Evolutionary conservation across 2,113 vertebrate genomes (phyloP).

Genomic region (Asarcornis scutulata): DNA sequence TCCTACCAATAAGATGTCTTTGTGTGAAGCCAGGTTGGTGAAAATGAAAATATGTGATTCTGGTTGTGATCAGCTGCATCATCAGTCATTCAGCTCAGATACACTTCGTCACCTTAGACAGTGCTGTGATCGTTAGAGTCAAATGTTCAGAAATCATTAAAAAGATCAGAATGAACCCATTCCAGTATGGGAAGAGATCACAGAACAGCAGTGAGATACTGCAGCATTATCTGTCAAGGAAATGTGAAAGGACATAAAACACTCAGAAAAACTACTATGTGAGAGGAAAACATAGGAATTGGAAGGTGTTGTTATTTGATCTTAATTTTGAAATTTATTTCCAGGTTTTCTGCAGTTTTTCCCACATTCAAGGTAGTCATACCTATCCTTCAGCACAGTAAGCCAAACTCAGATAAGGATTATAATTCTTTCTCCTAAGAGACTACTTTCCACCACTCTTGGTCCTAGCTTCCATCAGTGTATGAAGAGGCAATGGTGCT

Average conservation of each 20-base stretch:
- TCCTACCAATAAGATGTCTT: not conserved
- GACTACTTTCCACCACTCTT: not conserved
- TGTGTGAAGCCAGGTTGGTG: not conserved
- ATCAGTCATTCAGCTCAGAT: not conserved
- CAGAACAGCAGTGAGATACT: not conserved
- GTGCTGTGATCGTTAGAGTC: not conserved
- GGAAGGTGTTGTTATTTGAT: not conserved
- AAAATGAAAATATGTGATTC: not conserved
- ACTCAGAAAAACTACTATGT: not conserved
- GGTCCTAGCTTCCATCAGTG: not conserved
- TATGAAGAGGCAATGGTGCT: not conserved
- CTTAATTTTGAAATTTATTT: not conserved
- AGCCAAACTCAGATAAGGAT: not conserved
- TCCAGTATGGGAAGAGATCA: not conserved
- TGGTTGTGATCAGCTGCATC: not conserved
- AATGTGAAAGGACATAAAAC: not conserved
- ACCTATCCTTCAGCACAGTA: not conserved
- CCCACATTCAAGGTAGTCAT: not conserved
- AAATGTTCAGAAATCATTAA: not conserved
- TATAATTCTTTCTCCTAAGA: not conserved
- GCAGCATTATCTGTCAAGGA: not conserved
- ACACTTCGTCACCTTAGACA: not conserved
- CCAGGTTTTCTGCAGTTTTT: not conserved
- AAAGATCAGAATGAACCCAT: not conserved
- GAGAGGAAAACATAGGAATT: not conserved